Base-by-base conservation (phyloP, 2,113 vertebrate genomes). In the Labeo catla region DNA sequence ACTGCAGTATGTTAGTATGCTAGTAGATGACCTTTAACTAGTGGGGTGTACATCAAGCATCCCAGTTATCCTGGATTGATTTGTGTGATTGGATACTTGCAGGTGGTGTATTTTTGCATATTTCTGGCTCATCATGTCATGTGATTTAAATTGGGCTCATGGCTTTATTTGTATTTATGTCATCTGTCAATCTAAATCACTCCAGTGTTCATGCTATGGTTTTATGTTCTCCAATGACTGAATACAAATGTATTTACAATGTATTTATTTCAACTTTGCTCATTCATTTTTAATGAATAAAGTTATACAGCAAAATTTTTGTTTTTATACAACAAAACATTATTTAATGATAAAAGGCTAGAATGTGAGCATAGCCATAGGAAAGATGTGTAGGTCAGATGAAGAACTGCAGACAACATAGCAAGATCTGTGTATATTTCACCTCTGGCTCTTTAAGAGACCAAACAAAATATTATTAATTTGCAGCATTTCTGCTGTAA, bases 241-340 rank as follows among this genome's bases (percentile, higher is more conserved):
- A 87, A 88, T 88, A 90, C 87, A 86, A 52, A 76, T 90, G 89
- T 88, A 86, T 90, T 90, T 88, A 72, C 86, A 59, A 23, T 85
- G 79, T 90, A 90, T 90, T 90, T 90, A 88, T 90, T 88, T 88
- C 2, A 76, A 88, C 78, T 86, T 85, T 87, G 83, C 88, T 85
- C 86, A 83, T 87, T 86, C 65, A 85, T 89, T 85, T 61, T 61
- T 74, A 68, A 85, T 89, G 86, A 89, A 86, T 89, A 89, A 89
- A 89, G 86, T 86, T 89, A 73, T 86, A 50, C 84, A 81, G 73
- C 57, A 80, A 66, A 15, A 0, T 8, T 81, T 16, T 61, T 45
- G 1, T 73, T 10, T 11, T 78, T 57, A 19, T 57, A 57, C 54
- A 57, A 19, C 54, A 57, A 19, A 59, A 2, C 19, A 9, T 21